phyloP scores from a whole-genome alignment of 1,140 invertebrate species.

The Heliconius himera region DNA sequence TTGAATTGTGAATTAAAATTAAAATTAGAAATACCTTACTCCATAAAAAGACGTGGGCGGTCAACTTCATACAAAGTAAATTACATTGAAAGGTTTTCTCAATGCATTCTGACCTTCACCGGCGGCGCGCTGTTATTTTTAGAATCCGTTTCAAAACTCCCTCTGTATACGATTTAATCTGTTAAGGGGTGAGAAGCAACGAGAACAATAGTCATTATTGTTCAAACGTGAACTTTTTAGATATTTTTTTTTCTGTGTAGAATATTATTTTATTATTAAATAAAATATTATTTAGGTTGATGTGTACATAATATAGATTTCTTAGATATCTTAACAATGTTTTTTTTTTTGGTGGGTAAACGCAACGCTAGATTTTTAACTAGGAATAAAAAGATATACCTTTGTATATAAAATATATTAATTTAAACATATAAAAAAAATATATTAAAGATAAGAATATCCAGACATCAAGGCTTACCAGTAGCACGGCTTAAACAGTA shows the following conservation, averaged over 20 bases:
- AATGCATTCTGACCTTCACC: constrained; percentile 7
- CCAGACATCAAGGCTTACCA: too few relatives aligned
- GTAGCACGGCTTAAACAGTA: too few relatives aligned
- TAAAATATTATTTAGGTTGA: not conserved
- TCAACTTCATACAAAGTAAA: not conserved
- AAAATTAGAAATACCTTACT: not conserved
- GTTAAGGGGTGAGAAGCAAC: not conserved
- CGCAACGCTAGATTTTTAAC: too few relatives aligned
- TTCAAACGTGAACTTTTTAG: not conserved
- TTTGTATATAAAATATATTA: too few relatives aligned
- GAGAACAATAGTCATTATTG: too few relatives aligned
- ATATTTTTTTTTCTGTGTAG: not conserved
- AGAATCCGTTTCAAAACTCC: not conserved
- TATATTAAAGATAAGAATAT: too few relatives aligned
- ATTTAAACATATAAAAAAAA: too few relatives aligned
- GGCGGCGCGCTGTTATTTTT: not conserved
- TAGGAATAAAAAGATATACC: too few relatives aligned
- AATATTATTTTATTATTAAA: too few relatives aligned
- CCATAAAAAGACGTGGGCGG: not conserved
- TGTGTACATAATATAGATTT: not conserved
- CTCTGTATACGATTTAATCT: constrained; percentile 9
- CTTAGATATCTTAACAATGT: not conserved
- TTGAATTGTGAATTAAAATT: not conserved
- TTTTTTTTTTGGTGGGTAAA: too few relatives aligned
- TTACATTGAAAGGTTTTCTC: constrained; percentile 9